Evolutionary conservation across 2,888 invertebrate genomes (phyloP), one percentile per base, ranked within the genome.

Genomic region (Epinotia bilunana): DNA sequence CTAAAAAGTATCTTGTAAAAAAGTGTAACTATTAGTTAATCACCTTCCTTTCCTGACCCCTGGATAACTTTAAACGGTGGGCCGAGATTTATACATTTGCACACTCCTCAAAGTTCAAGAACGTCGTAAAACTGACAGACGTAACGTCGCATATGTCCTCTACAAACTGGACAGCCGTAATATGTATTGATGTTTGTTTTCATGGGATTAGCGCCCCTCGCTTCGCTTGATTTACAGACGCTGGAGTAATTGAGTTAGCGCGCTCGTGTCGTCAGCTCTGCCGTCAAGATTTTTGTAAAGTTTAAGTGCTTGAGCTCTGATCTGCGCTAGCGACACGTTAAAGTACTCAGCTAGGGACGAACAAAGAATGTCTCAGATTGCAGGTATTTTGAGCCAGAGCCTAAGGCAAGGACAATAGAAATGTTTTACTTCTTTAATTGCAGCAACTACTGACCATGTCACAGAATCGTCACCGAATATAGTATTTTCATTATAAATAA

Each of bases 171-270:
- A 28, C 20, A 18, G 46, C 33, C 6, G 46, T 72, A 73, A 73
- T 60, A 2, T 33, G 67, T 73, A 73, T 73, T 53, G 65, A 73
- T 73, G 73, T 60, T 60, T 67, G 39, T 65, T 53, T 53, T 73
- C 49, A 73, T 67, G 16, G 60, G 73, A 73, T 73, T 67, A 73
- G 12, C 49, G 18, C 49, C 70, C 61, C 69, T 60, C 46, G n/a
- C 0, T 39, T 49, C 46, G 28, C 33, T 7, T 65, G 72, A 65
- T 72, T 65, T 65, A 72, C 49, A 49, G 16, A 53, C 55, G 13
- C 57, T 5, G 16, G n/a, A 46, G 72, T 58, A 58, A 72, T 72
- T 58, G 64, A 72, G 72, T 72, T 65, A 64, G 28, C 71, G 46
- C 28, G 58, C 53, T 43, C 53, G 57, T 43, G 68, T 68, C 57